A percentile compares a stretch with the other conserved stretches of the same genome.
These are phyloP conservation scores for Augochlorella aurata DNA, from an alignment of 2,888 invertebrate genomes.

Conservation along the genomic window DNA sequence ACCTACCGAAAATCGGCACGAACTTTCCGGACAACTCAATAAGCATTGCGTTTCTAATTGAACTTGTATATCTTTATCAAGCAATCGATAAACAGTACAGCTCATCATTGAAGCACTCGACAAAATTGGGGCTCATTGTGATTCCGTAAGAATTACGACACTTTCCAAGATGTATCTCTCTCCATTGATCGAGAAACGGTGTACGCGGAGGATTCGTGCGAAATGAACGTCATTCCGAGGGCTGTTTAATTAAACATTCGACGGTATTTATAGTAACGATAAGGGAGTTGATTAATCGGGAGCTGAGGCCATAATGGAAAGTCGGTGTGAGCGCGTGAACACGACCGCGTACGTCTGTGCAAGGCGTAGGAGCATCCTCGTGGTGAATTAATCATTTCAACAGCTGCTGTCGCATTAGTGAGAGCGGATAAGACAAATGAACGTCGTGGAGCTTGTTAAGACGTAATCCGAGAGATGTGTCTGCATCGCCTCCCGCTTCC, in stretches of 20 bases:
- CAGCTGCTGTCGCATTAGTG: constrained; percentile 81
- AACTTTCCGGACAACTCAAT: too few species aligned
- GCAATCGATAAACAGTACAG: background rate
- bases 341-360: constrained; percentile 42
- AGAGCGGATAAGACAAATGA: constrained; percentile 82
- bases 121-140: background rate
- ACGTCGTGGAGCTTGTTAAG: constrained; percentile 81
- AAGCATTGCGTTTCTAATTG: background rate
- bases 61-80: background rate
- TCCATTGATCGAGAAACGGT: background rate
- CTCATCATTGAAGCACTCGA: background rate
- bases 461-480: constrained; percentile 80
- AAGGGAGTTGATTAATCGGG: constrained; percentile 64
- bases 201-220: background rate
- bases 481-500: constrained; percentile 71
- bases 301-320: constrained; percentile 42
- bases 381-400: constrained; percentile 81
- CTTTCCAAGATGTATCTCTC: background rate
- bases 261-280: constrained; percentile 59
- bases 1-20: too few species aligned
- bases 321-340: constrained; percentile 42
- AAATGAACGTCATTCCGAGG: background rate
- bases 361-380: constrained; percentile 68
- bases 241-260: constrained; percentile 47
- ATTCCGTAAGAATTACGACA: background rate